Evolutionary conservation across 2,888 invertebrate genomes (phyloP).

Genomic region (Myopa testacea): DNA sequence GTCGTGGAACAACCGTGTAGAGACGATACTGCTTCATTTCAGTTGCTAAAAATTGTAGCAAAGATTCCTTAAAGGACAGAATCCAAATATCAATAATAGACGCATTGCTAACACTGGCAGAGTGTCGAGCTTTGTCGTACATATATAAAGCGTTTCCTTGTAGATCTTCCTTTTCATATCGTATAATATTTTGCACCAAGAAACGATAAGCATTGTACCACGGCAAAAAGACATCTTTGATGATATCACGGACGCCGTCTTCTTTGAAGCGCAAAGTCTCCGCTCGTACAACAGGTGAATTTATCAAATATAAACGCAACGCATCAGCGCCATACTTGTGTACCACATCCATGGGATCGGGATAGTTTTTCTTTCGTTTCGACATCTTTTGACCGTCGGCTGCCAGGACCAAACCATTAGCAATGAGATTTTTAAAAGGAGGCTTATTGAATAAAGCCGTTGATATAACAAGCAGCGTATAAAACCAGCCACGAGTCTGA

Average conservation of each 20-base stretch:
- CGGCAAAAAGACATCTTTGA: conserved; percentile 97
- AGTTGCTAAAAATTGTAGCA: conserved; percentile 86
- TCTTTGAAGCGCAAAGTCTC: conserved; percentile 97
- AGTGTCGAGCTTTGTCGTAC: conserved; percentile 71
- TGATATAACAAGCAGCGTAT: conserved; percentile 96
- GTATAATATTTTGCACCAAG: conserved; percentile 91
- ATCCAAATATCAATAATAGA: conserved; percentile 97
- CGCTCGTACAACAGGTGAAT: conserved; percentile 97
- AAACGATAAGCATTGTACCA: conserved; percentile 97
- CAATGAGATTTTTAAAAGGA: conserved; percentile 97
- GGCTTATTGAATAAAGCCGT: conserved; percentile 96
- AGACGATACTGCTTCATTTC: conserved; percentile 96
- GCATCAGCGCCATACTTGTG: conserved; percentile 97
- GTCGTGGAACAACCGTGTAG: conserved; percentile 92
- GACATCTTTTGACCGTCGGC: conserved; percentile 99
- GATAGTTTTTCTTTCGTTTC: conserved; percentile 98
- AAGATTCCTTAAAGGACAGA: conserved; percentile 93
- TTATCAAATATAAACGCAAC: conserved; percentile 92
- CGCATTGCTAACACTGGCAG: conserved; percentile 57
- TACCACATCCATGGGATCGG: conserved; percentile 93
- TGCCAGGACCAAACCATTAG: conserved; percentile 96
- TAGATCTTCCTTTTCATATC: conserved; percentile 78
- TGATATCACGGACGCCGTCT: conserved; percentile 94
- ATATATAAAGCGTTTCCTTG: conserved; percentile 68
- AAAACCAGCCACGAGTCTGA: conserved; percentile 99